Evolutionary conservation across 2,888 invertebrate species (phyloP), one percentile per base, ranked within the genome.

Genomic region (Lordiphosa andalusiaca): DNA sequence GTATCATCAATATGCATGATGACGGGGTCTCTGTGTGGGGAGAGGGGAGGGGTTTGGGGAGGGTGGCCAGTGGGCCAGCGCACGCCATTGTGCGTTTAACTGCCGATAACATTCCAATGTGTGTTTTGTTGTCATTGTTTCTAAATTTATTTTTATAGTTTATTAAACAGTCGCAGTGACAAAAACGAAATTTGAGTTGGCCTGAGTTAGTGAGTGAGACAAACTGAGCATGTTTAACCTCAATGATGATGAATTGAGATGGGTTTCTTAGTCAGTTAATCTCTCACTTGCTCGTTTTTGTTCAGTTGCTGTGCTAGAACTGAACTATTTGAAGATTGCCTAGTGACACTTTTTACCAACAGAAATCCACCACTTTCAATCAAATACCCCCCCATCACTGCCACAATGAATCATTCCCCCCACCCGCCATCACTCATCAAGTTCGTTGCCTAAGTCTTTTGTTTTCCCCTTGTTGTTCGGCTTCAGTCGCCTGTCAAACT

Each of bases 71-170:
- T 60, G 53, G 42, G 42, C 41, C 57, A 78, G 80, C 76, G 83
- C 76, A 83, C 83, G 83, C 76, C 76, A 76, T 76, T 82, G 83
- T 80, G 62, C 61, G 63, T 50, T 63, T 71, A 67, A 73, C 71
- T 55, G 78, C 68, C 76, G 73, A 73, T 76, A 69, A 69, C 76
- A 84, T 84, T 82, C 83, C 83, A 55, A 80, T 53, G 85, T 64
- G 81, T 84, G 67, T 77, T 69, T 73, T 85, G 77, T 75, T 75
- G 81, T 85, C 85, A 76, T 84, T 81, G 72, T 74, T 64, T 73
- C 71, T 77, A 74, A 74, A 83, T 77, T 75, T 81, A 78, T 81
- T 78, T 85, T 84, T 84, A 84, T 84, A 76, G 82, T 76, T 85
- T 84, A 84, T 84, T 85, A 85, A 84, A 78, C 71, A 76, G 77